Base-by-base conservation (phyloP, 2,888 invertebrate species). In the Thelaira solivaga region DNA sequence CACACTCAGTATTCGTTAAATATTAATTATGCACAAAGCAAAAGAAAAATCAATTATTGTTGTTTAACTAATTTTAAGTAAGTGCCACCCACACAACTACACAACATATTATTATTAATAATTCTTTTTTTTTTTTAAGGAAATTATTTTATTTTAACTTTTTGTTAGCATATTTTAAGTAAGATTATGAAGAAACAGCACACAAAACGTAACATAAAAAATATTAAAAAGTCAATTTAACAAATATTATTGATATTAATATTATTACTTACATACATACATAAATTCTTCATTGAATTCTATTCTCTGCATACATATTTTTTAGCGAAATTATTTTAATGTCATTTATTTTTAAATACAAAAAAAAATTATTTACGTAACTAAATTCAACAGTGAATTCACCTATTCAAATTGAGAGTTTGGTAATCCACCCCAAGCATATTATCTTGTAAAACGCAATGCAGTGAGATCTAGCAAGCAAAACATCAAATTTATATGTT, bases 1-100 rank as follows among this genome's bases (percentile, higher is more conserved):
- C n/a, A n/a, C n/a, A 39, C 69, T 74, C 78, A 78, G 73, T 74
- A 78, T 78, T 78, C 59, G 68, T 59, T 73, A 49, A 74, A 73
- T 31, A 41, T 41, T 69, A 69, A 61, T 51, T 47, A 78, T 34
- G 43, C 67, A 75, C 69, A 74, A 71, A n/a, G n/a, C n/a, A n/a
- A n/a, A n/a, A n/a, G n/a, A n/a, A n/a, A 51, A 55, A 64, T 24
- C 20, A 61, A 68, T 51, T 47, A 57, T 65, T 75, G 45, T 61
- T 68, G 39, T 75, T 75, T 68, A 75, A 76, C 67, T 73, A 71
- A 53, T 79, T 74, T 69, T 72, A 75, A 75, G 76, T 51, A 71
- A 79, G 72, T 77, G 80, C 81, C 81, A 77, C 6, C n/a, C 36
- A 36, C 36, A 36, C 11, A 36, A 36, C 1, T 10, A 4, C 26